Conservation (phyloP, 2,888 invertebrate species). For the Noctua fimbriata region DNA sequence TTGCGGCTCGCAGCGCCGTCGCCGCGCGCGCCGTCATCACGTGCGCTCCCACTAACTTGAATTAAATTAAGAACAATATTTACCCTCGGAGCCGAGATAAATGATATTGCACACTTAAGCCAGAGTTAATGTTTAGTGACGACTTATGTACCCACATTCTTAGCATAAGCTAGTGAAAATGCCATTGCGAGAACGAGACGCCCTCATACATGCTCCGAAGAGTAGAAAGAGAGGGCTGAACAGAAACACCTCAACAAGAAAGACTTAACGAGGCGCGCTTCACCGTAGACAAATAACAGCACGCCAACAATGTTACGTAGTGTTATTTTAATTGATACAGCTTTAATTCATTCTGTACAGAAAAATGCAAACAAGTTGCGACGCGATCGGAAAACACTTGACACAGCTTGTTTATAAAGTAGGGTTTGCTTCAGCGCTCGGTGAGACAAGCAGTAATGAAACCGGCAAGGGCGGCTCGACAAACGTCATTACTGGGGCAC, state of each 20-base stretch:
- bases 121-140: conserved; percentile 85
- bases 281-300: conserved; percentile 74
- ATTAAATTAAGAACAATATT: conserved; percentile 90
- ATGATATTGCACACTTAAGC: conserved; percentile 88
- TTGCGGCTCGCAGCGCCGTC: conserved; percentile 78
- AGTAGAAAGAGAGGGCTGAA: conserved; percentile 71
- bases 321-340: conserved; percentile 81
- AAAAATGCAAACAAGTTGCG: conserved; percentile 83
- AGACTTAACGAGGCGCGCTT: conserved; percentile 76
- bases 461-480: conserved; percentile 82
- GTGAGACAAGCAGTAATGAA: conserved; percentile 86
- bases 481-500: conserved; percentile 89
- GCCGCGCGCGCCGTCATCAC: conserved; percentile 78
- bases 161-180: conserved; percentile 79
- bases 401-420: conserved; percentile 86
- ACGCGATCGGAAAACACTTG: conserved; percentile 84
- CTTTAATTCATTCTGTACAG: conserved; percentile 75
- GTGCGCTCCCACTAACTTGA: conserved; percentile 84
- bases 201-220: conserved; percentile 70
- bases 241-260: conserved; percentile 69
- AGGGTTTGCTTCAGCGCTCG: conserved; percentile 80
- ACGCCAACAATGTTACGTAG: conserved; percentile 69
- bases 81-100: conserved; percentile 86
- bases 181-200: conserved; percentile 70
- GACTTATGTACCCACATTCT: conserved; percentile 86